Conservation (phyloP, 2,888 invertebrate genomes). For the Idaea dimidiata region DNA sequence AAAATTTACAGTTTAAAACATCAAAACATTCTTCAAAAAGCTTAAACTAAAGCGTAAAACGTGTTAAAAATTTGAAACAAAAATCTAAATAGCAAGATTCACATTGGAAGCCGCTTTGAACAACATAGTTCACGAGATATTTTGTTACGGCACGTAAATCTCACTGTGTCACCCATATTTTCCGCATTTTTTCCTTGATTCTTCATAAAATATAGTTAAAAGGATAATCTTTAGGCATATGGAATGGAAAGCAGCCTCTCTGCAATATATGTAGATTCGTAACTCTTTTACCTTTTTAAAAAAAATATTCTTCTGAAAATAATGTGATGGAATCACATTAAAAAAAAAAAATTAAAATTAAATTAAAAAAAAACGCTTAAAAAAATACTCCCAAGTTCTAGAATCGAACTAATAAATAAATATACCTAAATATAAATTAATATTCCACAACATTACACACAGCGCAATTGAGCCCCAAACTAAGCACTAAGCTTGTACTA, state of each 20-base stretch:
- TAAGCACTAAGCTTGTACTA: no score
- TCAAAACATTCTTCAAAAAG: constrained; percentile 1
- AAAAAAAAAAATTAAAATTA: no score
- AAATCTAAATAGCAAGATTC: constrained; percentile 44
- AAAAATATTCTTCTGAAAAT: no score
- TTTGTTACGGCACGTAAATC: constrained; percentile 60
- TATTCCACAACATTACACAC: no score
- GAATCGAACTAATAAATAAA: no score
- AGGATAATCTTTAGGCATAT: neutral
- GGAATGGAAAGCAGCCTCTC: neutral
- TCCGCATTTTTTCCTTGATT: constrained; percentile 38
- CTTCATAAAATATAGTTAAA: constrained; percentile 28
- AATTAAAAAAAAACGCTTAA: no score
- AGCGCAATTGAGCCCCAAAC: no score
- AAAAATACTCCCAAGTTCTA: no score
- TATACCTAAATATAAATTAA: no score
- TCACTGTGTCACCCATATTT: constrained; percentile 48
- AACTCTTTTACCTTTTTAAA: neutral
- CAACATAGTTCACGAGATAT: constrained; percentile 64
- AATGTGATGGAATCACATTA: no score
- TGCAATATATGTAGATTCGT: neutral
- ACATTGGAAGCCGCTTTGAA: constrained; percentile 60
- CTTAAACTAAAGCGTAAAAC: neutral
- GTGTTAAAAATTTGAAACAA: constrained; percentile 16
- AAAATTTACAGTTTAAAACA: neutral